Conservation (phyloP, 1,140 invertebrate genomes). For the Temnothorax longispinosus region DNA sequence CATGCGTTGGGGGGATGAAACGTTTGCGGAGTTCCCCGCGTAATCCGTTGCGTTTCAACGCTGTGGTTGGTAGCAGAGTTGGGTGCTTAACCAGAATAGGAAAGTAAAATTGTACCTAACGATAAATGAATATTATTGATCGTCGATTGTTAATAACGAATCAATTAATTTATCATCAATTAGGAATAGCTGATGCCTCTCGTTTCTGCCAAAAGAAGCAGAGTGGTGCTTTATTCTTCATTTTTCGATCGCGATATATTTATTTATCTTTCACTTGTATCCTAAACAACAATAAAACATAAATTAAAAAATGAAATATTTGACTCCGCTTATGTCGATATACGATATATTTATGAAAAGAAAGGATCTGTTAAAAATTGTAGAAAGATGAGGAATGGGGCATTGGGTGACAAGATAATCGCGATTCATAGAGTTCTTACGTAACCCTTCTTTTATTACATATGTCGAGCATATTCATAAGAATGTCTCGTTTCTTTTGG, state of each 20-base stretch:
- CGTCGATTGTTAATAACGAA: not conserved
- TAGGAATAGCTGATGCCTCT: too few relatives aligned
- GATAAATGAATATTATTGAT: not conserved
- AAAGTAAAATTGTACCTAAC: conserved; percentile 2
- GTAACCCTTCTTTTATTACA: conserved; percentile 81
- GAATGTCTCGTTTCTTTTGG: conserved; percentile 76
- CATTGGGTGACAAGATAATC: not conserved
- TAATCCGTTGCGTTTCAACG: conserved; percentile 18
- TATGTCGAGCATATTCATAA: conserved; percentile 81
- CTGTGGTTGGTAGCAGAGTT: not conserved
- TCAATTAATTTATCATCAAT: not conserved
- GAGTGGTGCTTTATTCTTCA: not conserved
- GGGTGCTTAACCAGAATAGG: not conserved
- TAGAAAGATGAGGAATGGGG: not conserved
- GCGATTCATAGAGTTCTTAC: conserved; percentile 59
- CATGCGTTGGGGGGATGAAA: conserved; percentile 8
- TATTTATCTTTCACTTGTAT: not conserved
- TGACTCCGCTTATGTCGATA: not conserved
- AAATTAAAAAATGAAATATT: not conserved
- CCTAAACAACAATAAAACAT: not conserved
- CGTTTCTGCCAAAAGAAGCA: too few relatives aligned
- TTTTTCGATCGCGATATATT: not conserved
- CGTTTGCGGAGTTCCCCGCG: not conserved
- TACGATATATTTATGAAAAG: not conserved
- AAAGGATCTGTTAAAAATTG: not conserved